Percentiles rank a stretch among this genome's conserved stretches.
These are phyloP conservation scores for Alviniconcha strummeri DNA, from an alignment of 2,888 invertebrate species.

Conservation along the genomic window DNA sequence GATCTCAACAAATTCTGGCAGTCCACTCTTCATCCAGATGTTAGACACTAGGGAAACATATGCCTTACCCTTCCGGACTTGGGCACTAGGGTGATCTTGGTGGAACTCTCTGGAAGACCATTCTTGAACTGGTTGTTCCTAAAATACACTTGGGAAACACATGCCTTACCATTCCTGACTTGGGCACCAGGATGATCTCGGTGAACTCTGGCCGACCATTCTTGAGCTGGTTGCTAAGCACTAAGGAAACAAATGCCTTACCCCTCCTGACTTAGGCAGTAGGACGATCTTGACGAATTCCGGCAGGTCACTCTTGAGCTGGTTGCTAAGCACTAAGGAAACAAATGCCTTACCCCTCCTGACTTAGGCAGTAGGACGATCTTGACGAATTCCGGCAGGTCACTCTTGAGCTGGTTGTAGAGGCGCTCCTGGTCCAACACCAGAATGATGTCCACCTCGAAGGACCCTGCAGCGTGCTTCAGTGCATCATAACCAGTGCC, in stretches of 20 bases:
- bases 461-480: conserved; percentile 91
- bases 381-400: conserved; percentile 94
- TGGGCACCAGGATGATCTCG: no score
- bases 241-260: conserved; percentile 72
- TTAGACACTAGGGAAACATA: no score
- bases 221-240: no score
- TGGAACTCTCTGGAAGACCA: no score
- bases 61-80: no score
- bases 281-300: conserved; percentile 93
- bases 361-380: conserved; percentile 95
- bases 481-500: conserved; percentile 91
- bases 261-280: conserved; percentile 96
- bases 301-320: conserved; percentile 94
- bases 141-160: no score
- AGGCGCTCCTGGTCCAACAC: conserved; percentile 97
- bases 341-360: conserved; percentile 84
- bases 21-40: no score
- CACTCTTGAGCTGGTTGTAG: conserved; percentile 93
- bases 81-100: no score
- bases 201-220: no score
- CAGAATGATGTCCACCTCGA: conserved; percentile 94
- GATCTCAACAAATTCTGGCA: no score
- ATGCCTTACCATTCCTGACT: no score
- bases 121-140: no score
- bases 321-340: conserved; percentile 69